Conservation (phyloP, 1,140 invertebrate genomes). For the Calliphora vicina region DNA sequence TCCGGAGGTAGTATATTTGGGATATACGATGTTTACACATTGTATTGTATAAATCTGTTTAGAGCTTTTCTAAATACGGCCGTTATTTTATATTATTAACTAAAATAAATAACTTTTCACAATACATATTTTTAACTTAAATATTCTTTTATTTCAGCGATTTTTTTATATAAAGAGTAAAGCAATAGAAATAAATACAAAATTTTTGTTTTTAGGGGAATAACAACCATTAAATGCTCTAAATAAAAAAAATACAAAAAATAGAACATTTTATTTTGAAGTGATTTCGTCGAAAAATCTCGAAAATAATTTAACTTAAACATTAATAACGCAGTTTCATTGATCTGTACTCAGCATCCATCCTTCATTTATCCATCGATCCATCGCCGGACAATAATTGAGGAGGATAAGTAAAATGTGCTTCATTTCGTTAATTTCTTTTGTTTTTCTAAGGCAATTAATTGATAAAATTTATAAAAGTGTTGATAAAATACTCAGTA, state of each 20-base stretch:
- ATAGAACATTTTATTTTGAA: neutral
- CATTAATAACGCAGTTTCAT: conserved; percentile 18
- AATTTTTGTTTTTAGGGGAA: neutral
- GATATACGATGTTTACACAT: no score
- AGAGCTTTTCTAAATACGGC: no score
- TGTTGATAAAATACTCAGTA: neutral
- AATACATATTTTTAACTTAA: neutral
- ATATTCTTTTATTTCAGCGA: neutral
- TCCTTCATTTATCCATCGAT: no score
- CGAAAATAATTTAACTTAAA: conserved; percentile 7
- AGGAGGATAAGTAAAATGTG: conserved; percentile 9
- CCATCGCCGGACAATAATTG: no score
- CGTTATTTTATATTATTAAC: no score
- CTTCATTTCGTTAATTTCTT: neutral
- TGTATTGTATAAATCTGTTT: no score
- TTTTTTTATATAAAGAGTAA: conserved; percentile 8
- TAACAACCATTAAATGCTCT: conserved; percentile 13
- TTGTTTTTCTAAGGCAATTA: conserved; percentile 11
- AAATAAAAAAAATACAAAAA: neutral
- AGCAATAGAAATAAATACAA: neutral
- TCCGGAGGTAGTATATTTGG: no score
- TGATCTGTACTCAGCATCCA: neutral
- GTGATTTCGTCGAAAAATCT: neutral
- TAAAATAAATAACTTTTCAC: no score
- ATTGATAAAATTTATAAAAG: neutral